Evolutionary conservation across 2,797 vertebrate genomes (phyloP).

Genomic region (Xerus rutilus): DNA sequence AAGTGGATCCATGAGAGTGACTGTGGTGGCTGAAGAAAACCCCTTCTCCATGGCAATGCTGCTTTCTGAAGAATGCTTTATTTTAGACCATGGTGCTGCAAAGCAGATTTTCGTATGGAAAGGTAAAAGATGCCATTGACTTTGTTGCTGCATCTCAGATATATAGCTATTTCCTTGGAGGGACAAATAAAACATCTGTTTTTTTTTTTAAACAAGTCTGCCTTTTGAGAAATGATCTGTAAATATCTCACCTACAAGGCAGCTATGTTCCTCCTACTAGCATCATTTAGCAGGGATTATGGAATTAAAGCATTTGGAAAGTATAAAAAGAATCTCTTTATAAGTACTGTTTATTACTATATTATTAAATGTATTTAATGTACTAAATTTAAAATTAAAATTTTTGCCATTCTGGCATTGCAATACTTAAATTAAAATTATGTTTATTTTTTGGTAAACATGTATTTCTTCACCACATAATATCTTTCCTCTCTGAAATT

Average conservation of each 20-base stretch:
- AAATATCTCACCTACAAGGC: neutral
- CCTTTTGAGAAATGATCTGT: neutral
- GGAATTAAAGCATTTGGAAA: neutral
- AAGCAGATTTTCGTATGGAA: slow-evolving; percentile 96
- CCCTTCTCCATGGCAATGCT: slow-evolving; percentile 93
- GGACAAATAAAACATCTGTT: neutral
- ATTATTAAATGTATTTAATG: slow-evolving; percentile 20
- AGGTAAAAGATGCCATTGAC: slow-evolving; percentile 87
- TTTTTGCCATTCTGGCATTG: neutral
- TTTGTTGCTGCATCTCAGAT: neutral
- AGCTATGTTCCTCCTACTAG: neutral
- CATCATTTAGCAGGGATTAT: neutral
- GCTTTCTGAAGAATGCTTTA: slow-evolving; percentile 95
- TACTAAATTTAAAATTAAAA: neutral
- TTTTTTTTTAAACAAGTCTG: neutral
- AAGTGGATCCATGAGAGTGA: slow-evolving; percentile 93
- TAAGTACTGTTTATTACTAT: neutral
- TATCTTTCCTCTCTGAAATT: neutral
- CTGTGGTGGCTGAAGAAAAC: slow-evolving; percentile 92
- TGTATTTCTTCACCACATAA: neutral
- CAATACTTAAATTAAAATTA: neutral
- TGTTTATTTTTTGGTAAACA: neutral
- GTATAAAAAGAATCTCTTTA: neutral
- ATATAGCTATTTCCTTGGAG: neutral
- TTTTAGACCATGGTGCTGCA: slow-evolving; percentile 93